A percentile compares a stretch with the other conserved stretches of the same genome.
phyloP scores from a whole-genome alignment of 2,797 vertebrate species.

The Bryconaethiops microstoma region DNA sequence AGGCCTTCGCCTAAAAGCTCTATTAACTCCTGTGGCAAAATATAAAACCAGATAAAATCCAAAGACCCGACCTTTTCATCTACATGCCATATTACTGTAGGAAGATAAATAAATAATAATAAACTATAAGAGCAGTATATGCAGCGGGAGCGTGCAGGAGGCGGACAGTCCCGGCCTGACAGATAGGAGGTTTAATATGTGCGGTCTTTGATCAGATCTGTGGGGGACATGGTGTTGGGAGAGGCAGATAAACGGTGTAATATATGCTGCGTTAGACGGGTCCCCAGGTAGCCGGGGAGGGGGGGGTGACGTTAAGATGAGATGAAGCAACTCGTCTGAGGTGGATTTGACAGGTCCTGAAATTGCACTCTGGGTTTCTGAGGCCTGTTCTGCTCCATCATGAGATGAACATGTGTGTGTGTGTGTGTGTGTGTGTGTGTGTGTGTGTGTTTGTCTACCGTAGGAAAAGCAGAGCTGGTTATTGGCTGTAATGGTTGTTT shows the following conservation, averaged over 20 bases:
- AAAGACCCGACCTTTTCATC: constrained; percentile 33
- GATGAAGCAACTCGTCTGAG: constrained; percentile 50
- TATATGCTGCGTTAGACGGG: constrained; percentile 60
- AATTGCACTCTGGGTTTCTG: constrained; percentile 49
- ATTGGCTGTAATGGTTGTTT: constrained; percentile 9
- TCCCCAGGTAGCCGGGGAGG: constrained; percentile 38
- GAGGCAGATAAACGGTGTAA: constrained; percentile 65
- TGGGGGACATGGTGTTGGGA: constrained; percentile 40
- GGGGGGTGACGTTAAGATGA: constrained; percentile 26
- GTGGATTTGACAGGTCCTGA: constrained; percentile 54
- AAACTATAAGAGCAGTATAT: constrained; percentile 39
- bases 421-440: not conserved
- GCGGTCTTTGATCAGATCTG: constrained; percentile 55
- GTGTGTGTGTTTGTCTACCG: constrained; percentile 26
- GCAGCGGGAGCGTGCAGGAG: constrained; percentile 30
- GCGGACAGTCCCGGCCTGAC: constrained; percentile 40
- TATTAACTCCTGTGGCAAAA: constrained; percentile 33
- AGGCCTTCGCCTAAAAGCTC: constrained; percentile 26
- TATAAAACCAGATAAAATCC: not conserved
- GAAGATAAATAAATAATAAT: constrained; percentile 25
- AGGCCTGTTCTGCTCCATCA: constrained; percentile 31
- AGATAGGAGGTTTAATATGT: constrained; percentile 54
- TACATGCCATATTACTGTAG: constrained; percentile 13
- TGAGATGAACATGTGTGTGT: not conserved
- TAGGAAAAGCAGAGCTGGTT: constrained; percentile 1